A percentile compares a stretch with the other conserved stretches of the same genome.
phyloP scores from a whole-genome alignment of 2,797 vertebrate genomes.

The Iguana delicatissima region DNA sequence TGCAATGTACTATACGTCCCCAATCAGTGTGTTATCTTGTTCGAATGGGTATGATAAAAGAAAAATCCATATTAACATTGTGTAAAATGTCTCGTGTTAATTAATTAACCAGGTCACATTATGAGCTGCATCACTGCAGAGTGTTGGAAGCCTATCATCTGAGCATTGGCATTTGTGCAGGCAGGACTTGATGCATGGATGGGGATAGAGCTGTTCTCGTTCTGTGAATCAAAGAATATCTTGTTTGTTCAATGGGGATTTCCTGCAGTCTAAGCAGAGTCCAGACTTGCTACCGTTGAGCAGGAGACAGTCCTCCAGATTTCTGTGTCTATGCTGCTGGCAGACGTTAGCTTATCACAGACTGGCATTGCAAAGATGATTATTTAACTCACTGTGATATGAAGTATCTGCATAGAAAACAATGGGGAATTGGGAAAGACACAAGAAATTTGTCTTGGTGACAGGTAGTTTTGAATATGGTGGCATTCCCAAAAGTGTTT shows the following conservation, averaged over 20 bases:
- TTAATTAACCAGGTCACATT: background rate
- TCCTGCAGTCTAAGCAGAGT: background rate
- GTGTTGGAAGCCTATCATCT: background rate
- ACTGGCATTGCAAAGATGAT: background rate
- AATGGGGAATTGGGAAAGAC: background rate
- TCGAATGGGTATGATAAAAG: no score
- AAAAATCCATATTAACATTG: background rate
- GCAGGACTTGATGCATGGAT: background rate
- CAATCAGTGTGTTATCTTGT: background rate
- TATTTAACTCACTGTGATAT: background rate
- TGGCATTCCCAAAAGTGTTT: background rate
- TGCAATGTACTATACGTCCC: no score
- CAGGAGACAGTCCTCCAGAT: background rate
- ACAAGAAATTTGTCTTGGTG: background rate
- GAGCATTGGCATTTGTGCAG: background rate
- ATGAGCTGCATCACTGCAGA: background rate
- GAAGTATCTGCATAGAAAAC: background rate
- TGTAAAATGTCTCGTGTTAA: background rate
- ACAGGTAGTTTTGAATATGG: background rate
- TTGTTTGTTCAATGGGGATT: background rate
- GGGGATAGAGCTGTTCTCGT: background rate
- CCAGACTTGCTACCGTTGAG: background rate
- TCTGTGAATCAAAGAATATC: conserved; percentile 3
- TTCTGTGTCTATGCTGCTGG: background rate
- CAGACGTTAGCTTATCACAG: background rate